Evolutionary conservation across 2,888 invertebrate species (phyloP), one percentile per base, ranked within the genome.

Genomic region (Aphidoletes aphidimyza): DNA sequence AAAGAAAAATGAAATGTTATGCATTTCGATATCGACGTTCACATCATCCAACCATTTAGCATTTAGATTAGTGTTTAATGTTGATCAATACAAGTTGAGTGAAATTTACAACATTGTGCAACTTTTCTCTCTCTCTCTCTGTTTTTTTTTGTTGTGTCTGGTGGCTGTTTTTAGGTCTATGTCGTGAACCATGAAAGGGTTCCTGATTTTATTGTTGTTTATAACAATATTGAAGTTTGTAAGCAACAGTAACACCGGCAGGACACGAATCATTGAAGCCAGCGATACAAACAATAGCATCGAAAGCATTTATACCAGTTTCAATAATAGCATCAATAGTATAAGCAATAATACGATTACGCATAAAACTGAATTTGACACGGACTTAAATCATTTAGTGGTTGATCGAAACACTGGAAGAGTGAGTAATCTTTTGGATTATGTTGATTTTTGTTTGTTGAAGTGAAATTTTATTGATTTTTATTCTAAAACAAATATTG

Each of bases 321-420:
- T 59, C 81, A 84, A 84, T 26, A 85, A 85, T 83, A 86, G 54
- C 85, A 83, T 54, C 26, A 85, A 83, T 86, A 86, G 84, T 84
- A 85, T 86, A 85, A 89, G 88, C 86, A 89, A 88, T 86, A 89
- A 89, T 42, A 85, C 85, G 49, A 89, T 90, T 45, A 89, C 89
- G 81, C 88, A 88, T 86, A 88, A 88, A 84, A 88, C 88, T 45
- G 87, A 88, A 85, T 90, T 90, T 86, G 89, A 90, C 86, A 89
- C 90, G 5, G 87, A 86, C 36, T 95, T 97, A 91, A 96, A 97
- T 91, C 97, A 97, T 90, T 92, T 98, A 88, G 96, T 96, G 87
- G 95, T 98, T 87, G 96, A 98, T 90, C 95, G 95, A 89, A 94
- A 95, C 90, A 97, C 97, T 84, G 98, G 98, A 86, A 93, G 96